These are phyloP conservation scores for Leptopilina syphax DNA, from an alignment of 2,888 invertebrate genomes.

Conservation along the genomic window DNA sequence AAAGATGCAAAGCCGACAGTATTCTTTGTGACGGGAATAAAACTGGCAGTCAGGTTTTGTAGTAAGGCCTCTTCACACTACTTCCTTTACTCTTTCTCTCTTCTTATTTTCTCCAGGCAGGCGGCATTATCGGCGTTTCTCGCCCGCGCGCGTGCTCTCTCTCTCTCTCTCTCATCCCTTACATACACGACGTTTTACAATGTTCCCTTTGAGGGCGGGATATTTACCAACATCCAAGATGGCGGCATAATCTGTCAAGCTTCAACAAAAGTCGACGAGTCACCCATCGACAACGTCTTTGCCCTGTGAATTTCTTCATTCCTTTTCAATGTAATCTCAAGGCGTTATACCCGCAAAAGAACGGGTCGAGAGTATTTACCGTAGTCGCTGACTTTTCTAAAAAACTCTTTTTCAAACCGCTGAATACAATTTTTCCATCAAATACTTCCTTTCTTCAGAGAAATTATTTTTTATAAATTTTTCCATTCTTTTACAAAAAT, in stretches of 20 bases:
- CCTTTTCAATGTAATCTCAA: slow-evolving; percentile 46
- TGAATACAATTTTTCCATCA: slow-evolving; percentile 1
- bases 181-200: slow-evolving; percentile 54
- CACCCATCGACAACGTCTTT: slow-evolving; percentile 61
- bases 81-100: slow-evolving; percentile 57
- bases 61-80: slow-evolving; percentile 60
- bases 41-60: slow-evolving; percentile 52
- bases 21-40: slow-evolving; percentile 73
- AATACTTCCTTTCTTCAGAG: neutral
- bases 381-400: slow-evolving; percentile 35
- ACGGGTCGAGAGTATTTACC: slow-evolving; percentile 53
- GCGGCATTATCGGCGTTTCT: slow-evolving; percentile 52
- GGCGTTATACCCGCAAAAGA: slow-evolving; percentile 45
- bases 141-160: slow-evolving; percentile 53
- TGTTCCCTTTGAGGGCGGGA: slow-evolving; percentile 69
- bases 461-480: no score
- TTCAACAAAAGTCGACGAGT: slow-evolving; percentile 68
- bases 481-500: no score
- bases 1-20: slow-evolving; percentile 76
- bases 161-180: slow-evolving; percentile 51
- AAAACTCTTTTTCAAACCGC: neutral
- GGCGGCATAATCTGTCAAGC: slow-evolving; percentile 74
- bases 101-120: slow-evolving; percentile 47
- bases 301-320: slow-evolving; percentile 46
- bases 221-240: slow-evolving; percentile 77